A percentile compares a stretch with the other conserved stretches of the same genome.
phyloP scores from a whole-genome alignment of 2,797 vertebrate genomes.

The Cheirogaleus major region DNA sequence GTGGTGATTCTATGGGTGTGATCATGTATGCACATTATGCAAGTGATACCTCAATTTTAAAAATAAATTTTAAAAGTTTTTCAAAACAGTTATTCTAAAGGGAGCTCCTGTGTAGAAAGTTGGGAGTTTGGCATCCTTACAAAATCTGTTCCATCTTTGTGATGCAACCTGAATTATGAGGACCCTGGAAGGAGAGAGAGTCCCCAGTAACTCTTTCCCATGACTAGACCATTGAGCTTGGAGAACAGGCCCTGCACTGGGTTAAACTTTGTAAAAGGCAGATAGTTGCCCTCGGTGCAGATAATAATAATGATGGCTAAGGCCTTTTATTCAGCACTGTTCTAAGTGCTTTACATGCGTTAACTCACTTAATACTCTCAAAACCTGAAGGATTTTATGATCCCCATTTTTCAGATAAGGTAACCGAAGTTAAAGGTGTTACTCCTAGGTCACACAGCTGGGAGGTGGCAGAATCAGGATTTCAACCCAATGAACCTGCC shows the following conservation, averaged over 20 bases:
- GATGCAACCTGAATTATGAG: not conserved
- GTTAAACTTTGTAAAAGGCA: not conserved
- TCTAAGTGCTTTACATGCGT: not conserved
- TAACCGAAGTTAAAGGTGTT: rapidly evolving
- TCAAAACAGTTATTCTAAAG: not conserved
- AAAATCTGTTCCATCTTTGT: not conserved
- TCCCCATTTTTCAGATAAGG: not conserved
- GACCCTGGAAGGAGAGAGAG: not conserved
- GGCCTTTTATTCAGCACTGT: not conserved
- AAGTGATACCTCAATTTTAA: not conserved
- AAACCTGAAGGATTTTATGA: not conserved
- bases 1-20: not conserved
- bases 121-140: not conserved
- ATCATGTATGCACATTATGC: not conserved
- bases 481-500: not conserved
- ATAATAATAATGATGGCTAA: not conserved
- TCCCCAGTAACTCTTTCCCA: not conserved
- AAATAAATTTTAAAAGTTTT: not conserved
- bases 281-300: not conserved
- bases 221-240: not conserved
- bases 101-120: not conserved
- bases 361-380: not conserved
- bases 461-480: not conserved
- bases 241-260: not conserved
- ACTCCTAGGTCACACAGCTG: not conserved